These are phyloP conservation scores for Noctua janthina DNA, from an alignment of 2,888 invertebrate genomes.

Conservation along the genomic window DNA sequence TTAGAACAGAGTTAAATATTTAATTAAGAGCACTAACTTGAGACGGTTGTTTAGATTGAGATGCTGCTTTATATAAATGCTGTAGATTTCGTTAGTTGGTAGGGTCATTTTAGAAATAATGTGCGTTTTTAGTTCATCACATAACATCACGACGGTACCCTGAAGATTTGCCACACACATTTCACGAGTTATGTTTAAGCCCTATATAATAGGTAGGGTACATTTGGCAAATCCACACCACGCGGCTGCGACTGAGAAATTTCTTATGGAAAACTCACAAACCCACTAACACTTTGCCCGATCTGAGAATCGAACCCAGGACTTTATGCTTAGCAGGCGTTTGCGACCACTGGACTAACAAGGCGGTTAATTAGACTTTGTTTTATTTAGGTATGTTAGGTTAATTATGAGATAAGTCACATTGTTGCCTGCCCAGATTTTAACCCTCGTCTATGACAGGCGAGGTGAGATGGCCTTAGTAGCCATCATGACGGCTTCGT, in stretches of 20 bases:
- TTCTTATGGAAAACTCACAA: not conserved
- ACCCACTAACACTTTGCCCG: no score
- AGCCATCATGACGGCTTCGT: not conserved
- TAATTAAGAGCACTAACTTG: slow-evolving; percentile 75
- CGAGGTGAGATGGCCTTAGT: not conserved
- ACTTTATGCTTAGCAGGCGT: no score
- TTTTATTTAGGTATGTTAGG: not conserved
- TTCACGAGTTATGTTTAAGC: no score
- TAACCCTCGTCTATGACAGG: no score
- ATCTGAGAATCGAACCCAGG: no score
- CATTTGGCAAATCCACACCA: no score
- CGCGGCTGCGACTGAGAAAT: not conserved
- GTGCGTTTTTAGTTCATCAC: not conserved
- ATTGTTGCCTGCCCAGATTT: no score
- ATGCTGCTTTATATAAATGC: slow-evolving; percentile 29
- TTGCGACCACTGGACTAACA: not conserved
- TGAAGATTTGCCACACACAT: not conserved
- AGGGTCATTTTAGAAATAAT: not conserved
- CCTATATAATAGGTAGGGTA: no score
- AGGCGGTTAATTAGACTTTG: not conserved
- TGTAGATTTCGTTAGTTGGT: not conserved
- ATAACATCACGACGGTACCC: not conserved
- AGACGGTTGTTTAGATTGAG: slow-evolving; percentile 62
- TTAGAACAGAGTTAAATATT: slow-evolving; percentile 75
- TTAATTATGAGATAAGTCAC: not conserved